phyloP scores from a whole-genome alignment of 2,797 vertebrate species.

The Babyrousa celebensis region DNA sequence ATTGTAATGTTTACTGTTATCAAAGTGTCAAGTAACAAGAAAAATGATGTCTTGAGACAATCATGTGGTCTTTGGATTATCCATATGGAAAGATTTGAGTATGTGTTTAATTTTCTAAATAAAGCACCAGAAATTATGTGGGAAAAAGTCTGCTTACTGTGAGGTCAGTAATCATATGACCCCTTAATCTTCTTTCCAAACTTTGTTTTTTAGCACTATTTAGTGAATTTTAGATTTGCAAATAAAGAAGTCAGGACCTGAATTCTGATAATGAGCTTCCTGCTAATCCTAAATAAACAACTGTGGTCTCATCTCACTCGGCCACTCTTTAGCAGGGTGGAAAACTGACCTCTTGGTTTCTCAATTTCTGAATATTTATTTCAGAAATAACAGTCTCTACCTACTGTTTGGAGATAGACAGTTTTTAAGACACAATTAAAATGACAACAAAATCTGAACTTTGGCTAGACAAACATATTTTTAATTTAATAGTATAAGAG shows the following conservation, averaged over 20 bases:
- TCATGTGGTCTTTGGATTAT: neutral
- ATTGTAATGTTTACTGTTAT: conserved; percentile 26
- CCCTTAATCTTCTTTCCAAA: neutral
- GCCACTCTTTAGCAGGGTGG: neutral
- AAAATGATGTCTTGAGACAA: neutral
- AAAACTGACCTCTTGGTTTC: neutral
- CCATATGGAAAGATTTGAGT: neutral
- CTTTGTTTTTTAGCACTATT: neutral
- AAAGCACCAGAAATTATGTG: neutral
- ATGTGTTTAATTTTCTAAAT: conserved; percentile 46
- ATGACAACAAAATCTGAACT: neutral
- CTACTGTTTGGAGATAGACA: neutral
- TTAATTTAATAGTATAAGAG: neutral
- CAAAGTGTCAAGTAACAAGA: conserved; percentile 30
- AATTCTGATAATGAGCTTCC: neutral
- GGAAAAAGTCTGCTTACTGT: neutral
- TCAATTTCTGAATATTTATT: conserved; percentile 20
- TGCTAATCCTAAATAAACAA: neutral
- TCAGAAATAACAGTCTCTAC: neutral
- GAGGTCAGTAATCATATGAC: neutral
- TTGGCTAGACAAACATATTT: neutral
- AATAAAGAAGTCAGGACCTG: neutral
- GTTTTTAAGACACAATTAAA: neutral
- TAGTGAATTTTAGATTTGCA: neutral
- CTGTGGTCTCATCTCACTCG: neutral